phyloP scores from a whole-genome alignment of 2,113 vertebrate genomes.

The Vireo altiloquus region DNA sequence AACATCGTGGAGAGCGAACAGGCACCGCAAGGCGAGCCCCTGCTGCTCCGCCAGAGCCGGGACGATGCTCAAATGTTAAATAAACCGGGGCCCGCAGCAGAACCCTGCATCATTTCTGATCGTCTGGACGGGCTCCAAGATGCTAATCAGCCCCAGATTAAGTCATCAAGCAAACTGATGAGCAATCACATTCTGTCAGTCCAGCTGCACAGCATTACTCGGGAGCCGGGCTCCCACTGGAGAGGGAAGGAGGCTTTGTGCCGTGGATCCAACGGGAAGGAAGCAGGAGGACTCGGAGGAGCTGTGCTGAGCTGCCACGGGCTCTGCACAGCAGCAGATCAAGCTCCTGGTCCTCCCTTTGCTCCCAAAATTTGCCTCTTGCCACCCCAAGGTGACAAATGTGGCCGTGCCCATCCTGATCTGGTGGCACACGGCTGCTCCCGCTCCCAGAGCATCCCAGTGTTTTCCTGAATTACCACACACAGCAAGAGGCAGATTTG shows the following conservation, averaged over 20 bases:
- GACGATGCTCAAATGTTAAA: neutral
- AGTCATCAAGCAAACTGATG: conserved; percentile 50
- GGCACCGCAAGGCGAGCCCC: rapidly evolving
- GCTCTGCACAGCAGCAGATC: neutral
- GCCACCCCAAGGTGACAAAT: rapidly evolving
- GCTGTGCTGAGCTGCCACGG: rapidly evolving
- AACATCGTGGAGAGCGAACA: rapidly evolving
- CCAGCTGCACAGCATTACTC: conserved; percentile 45
- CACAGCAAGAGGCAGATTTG: neutral
- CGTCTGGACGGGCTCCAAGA: neutral
- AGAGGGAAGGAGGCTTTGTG: neutral
- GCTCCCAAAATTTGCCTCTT: neutral
- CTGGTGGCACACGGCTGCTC: rapidly evolving
- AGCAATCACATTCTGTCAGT: conserved; percentile 39
- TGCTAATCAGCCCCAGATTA: conserved; percentile 62
- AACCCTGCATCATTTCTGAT: conserved; percentile 10
- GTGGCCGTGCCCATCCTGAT: rapidly evolving
- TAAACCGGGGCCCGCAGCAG: neutral
- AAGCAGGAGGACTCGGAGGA: neutral
- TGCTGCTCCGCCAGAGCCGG: rapidly evolving
- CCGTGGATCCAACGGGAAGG: neutral
- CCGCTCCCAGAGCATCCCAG: neutral
- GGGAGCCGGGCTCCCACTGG: neutral
- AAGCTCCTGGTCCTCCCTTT: neutral
- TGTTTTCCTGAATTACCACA: neutral